phyloP scores from a whole-genome alignment of 35 echinoderm and acorn worm genomes.

The Patiria miniata region DNA sequence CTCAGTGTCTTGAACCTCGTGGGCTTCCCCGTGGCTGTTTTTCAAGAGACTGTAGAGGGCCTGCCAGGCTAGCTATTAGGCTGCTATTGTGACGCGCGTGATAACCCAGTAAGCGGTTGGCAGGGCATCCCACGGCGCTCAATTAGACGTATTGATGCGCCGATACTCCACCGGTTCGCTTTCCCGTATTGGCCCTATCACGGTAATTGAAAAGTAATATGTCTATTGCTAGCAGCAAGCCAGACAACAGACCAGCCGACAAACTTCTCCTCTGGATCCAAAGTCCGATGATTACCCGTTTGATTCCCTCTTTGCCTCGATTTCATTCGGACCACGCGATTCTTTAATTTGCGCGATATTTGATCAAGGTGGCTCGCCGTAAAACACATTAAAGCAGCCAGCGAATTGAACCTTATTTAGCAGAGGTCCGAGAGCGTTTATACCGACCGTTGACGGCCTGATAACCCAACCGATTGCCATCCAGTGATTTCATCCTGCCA shows the following conservation, averaged over 20 bases:
- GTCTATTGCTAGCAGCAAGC: constrained; percentile 7
- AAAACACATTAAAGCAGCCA: background rate
- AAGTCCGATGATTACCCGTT: constrained; percentile 8
- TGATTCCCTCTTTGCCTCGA: background rate
- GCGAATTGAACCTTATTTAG: background rate
- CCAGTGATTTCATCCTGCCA: background rate
- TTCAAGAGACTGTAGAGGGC: background rate
- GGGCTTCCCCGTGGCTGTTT: constrained; percentile 13
- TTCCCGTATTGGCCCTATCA: constrained; percentile 17
- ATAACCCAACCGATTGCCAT: background rate
- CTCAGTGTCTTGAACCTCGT: background rate
- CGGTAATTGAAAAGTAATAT: constrained; percentile 27
- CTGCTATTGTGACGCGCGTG: background rate
- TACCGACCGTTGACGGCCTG: no score
- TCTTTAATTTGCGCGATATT: constrained; percentile 24
- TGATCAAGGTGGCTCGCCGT: constrained; percentile 12
- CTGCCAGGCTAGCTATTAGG: constrained; percentile 19
- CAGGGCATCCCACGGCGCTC: background rate
- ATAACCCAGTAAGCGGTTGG: background rate
- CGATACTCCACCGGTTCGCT: background rate
- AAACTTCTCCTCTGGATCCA: background rate
- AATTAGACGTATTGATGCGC: constrained; percentile 18
- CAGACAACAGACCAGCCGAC: constrained; percentile 16
- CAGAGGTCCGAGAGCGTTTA: no score
- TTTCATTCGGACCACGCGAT: background rate